A percentile compares a stretch with the other conserved stretches of the same genome.
Evolutionary conservation across 2,888 invertebrate genomes (phyloP).

Genomic region (Eurois occulta): DNA sequence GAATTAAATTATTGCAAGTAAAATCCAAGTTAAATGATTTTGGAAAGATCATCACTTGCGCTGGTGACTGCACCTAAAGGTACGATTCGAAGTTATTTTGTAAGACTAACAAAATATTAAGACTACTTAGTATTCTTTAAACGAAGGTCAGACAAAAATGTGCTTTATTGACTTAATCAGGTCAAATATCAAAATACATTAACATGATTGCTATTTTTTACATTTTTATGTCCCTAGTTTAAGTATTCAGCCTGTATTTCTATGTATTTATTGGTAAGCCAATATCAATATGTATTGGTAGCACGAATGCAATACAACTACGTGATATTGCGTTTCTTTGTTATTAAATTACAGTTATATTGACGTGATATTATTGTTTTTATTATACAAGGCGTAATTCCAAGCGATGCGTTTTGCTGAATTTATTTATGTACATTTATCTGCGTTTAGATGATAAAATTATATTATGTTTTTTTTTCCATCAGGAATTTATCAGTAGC

Average conservation of each 20-base stretch:
- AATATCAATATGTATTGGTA: conserved; percentile 13
- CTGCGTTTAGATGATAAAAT: not conserved
- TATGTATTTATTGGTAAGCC: conserved; percentile 14
- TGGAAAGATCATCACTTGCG: not conserved
- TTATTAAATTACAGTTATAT: conserved; percentile 8
- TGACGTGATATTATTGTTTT: conserved; percentile 16
- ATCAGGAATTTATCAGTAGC: not conserved
- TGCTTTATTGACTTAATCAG: not conserved
- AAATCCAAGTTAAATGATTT: not conserved
- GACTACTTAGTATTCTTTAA: not conserved
- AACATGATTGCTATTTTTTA: not conserved
- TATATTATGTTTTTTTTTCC: not conserved
- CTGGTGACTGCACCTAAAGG: not conserved
- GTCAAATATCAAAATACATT: not conserved
- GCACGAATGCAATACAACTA: conserved; percentile 33
- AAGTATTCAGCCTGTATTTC: not conserved
- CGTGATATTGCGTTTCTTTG: conserved; percentile 35
- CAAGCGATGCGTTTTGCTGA: not conserved
- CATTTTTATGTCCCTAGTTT: not conserved
- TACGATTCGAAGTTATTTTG: not conserved
- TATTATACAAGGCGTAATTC: not conserved
- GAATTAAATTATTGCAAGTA: not conserved
- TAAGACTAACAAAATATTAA: too few relatives aligned
- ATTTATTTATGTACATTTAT: not conserved
- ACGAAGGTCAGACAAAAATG: not conserved